phyloP scores from a whole-genome alignment of 2,113 vertebrate species.

The Oreochromis tanganicae region DNA sequence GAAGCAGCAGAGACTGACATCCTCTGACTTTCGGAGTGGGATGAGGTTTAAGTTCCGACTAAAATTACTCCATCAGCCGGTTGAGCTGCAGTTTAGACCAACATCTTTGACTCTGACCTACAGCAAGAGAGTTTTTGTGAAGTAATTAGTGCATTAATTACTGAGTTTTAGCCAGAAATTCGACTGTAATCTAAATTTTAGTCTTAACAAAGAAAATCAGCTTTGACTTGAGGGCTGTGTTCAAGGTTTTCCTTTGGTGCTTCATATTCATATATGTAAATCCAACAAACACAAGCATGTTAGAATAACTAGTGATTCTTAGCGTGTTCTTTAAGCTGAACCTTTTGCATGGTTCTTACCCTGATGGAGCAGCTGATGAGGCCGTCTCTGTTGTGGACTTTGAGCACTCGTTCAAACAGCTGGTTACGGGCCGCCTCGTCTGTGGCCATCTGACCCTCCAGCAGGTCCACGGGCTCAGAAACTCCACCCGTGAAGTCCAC shows the following conservation, averaged over 20 bases:
- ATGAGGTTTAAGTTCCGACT: neutral
- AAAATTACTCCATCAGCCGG: neutral
- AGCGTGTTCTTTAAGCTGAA: neutral
- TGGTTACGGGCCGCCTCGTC: constrained; percentile 83
- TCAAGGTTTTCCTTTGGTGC: neutral
- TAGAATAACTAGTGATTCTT: neutral
- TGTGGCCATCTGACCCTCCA: constrained; percentile 77
- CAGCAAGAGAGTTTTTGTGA: neutral
- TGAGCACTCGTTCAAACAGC: constrained; percentile 89
- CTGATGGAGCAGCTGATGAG: constrained; percentile 98
- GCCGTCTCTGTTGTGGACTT: constrained; percentile 91
- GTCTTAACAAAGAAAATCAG: neutral
- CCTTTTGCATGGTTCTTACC: constrained; percentile 52
- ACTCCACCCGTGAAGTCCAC: constrained; percentile 96
- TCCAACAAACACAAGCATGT: neutral
- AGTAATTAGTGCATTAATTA: neutral
- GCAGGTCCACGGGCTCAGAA: constrained; percentile 88
- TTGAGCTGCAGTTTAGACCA: neutral
- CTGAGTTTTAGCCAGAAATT: neutral
- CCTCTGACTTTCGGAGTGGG: neutral
- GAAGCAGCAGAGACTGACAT: neutral
- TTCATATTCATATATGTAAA: neutral
- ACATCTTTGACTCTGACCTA: neutral
- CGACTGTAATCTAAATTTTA: neutral
- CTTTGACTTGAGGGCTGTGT: neutral